These are phyloP conservation scores for Gulo gulo DNA, from an alignment of 2,113 vertebrate genomes.

Conservation along the genomic window DNA sequence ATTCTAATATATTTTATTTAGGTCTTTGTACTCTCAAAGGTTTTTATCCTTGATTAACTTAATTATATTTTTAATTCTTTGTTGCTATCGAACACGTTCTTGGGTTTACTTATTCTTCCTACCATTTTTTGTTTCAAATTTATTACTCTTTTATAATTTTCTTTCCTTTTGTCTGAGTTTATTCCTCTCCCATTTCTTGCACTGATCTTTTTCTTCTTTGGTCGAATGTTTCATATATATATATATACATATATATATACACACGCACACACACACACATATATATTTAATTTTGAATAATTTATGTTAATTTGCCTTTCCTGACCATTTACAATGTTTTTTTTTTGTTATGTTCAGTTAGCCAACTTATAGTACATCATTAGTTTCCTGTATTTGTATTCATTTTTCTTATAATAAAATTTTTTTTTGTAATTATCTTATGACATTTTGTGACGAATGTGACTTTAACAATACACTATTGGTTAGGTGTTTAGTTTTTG, in stretches of 20 bases:
- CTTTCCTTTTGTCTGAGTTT: accelerated
- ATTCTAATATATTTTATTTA: background rate
- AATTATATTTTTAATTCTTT: background rate
- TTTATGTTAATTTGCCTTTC: too few relatives aligned
- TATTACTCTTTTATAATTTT: background rate
- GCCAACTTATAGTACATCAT: too few relatives aligned
- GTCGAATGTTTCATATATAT: background rate
- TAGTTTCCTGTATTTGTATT: background rate
- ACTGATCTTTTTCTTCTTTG: background rate
- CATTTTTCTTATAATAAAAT: background rate
- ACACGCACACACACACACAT: too few relatives aligned
- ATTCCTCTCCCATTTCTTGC: background rate
- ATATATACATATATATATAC: too few relatives aligned
- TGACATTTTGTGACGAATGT: background rate
- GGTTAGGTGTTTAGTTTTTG: background rate
- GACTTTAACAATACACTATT: background rate
- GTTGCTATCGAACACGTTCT: background rate
- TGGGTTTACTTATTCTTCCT: background rate
- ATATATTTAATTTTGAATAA: too few relatives aligned
- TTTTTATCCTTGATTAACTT: background rate
- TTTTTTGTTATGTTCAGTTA: too few relatives aligned
- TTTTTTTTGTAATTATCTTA: background rate
- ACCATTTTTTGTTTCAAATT: background rate
- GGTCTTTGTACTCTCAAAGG: background rate
- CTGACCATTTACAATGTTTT: too few relatives aligned